Evolutionary conservation across 1,140 invertebrate species (phyloP), one percentile per base, ranked within the genome.

Genomic region (Philotrypesis tridentata): DNA sequence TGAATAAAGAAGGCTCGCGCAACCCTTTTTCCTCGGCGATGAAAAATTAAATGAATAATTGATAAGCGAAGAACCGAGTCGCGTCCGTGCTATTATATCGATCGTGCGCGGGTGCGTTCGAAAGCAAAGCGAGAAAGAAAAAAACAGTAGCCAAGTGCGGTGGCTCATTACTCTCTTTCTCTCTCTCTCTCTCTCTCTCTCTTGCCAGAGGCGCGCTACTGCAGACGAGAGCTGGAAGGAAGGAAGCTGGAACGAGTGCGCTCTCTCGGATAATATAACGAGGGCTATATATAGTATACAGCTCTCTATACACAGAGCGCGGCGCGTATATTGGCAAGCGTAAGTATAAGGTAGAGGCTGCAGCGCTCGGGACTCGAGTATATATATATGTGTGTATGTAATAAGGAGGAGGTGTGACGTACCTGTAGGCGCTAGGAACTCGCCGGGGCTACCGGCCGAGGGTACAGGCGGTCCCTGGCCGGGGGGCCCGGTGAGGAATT

Each of bases 391-490:
- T n/a, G n/a, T n/a, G n/a, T n/a, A n/a, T n/a, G n/a, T n/a, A n/a
- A n/a, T n/a, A n/a, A n/a, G 25, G 8, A 68, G 48, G 55, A 40
- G 25, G 70, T 61, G 60, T 84, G 83, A 79, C 86, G 84, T 90
- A 92, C 91, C 91, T 90, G 91, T 85, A 89, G 91, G 90, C 86
- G 91, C 90, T 87, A 92, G 87, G 86, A 92, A 92, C 88, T 92
- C 90, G 79, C 88, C 90, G 63, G 91, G 91, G 79, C 91, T 92
- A 83, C 91, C 90, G 86, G 90, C 89, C 83, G 92, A 86, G 88
- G 92, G 86, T 89, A 93, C 85, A 86, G 93, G 87, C 87, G 93
- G 94, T 84, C 93, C 93, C 78, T 93, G 93, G 82, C 93, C 93
- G 80, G 92, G 91, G 84, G 93, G 92, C 87, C 93, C 92, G 82